These are phyloP conservation scores for Halocaridina rubra DNA, from an alignment of 2,888 invertebrate genomes.

Conservation along the genomic window DNA sequence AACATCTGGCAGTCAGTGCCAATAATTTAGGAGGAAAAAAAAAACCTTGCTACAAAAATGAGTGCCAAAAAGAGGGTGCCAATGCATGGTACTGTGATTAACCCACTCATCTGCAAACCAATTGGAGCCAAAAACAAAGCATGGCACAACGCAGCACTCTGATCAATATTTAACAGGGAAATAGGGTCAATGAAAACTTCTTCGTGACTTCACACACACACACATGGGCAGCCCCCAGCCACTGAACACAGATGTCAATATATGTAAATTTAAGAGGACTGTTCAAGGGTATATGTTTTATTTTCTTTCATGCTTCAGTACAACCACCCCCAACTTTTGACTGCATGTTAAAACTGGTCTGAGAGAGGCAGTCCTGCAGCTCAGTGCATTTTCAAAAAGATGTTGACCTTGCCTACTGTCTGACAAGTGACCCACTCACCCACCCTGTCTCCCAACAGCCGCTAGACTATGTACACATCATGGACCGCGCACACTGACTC, in stretches of 20 bases:
- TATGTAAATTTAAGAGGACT: slow-evolving; percentile 46
- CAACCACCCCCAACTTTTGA: slow-evolving; percentile 35
- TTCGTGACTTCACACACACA: too few species aligned
- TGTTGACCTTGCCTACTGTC: slow-evolving; percentile 37
- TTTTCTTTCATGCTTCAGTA: slow-evolving; percentile 33
- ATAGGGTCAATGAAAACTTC: too few species aligned
- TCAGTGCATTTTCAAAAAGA: slow-evolving; percentile 46
- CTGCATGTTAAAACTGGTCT: slow-evolving; percentile 46
- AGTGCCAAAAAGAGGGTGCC: too few species aligned
- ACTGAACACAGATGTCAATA: slow-evolving; percentile 49
- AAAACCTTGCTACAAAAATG: too few species aligned
- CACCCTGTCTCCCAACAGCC: slow-evolving; percentile 42
- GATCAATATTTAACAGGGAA: too few species aligned
- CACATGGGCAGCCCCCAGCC: slow-evolving; percentile 49
- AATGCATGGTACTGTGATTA: slow-evolving; percentile 23
- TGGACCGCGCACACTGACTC: slow-evolving; percentile 50
- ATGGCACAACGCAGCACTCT: slow-evolving; percentile 48
- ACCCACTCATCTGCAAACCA: slow-evolving; percentile 29
- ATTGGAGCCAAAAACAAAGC: too few species aligned
- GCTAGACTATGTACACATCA: slow-evolving; percentile 52
- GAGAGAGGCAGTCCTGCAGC: slow-evolving; percentile 46
- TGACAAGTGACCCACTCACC: slow-evolving; percentile 41
- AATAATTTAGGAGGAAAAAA: too few species aligned
- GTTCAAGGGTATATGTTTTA: slow-evolving; percentile 25
- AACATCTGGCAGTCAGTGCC: too few species aligned